Evolutionary conservation across 2,113 vertebrate species (phyloP), one percentile per base, ranked within the genome.

Genomic region (Hippocampus comes): DNA sequence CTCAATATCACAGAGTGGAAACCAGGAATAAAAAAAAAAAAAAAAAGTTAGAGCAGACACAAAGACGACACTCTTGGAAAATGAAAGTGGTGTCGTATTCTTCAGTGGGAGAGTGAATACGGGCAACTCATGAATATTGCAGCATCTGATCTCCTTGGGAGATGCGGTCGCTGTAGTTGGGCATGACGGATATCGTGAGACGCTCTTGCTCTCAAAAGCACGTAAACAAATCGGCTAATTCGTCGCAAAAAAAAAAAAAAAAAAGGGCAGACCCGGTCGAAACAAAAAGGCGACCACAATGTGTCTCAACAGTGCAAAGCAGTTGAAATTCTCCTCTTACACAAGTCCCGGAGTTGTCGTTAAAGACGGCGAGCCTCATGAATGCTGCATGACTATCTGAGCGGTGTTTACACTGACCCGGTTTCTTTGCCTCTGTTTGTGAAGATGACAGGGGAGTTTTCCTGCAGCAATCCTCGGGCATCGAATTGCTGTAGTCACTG

Each of bases 71-170:
- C 67, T 87, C 82, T 85, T 89, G 70, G 79, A 82, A 86, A 85
- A 63, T 67, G 18, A 74, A 86, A 82, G 72, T 69, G 43, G 70
- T 72, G 67, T 48, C 61, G 68, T 71, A 55, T 49, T 55, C 56
- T 81, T 71, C 34, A 38, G 79, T 72, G 80, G 66, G 15, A 66
- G 57, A 71, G 70, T 74, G 79, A 81, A 84, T 84, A 80, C 80
- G 81, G 79, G 77, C 70, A 76, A 68, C 79, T 89, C 76, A 89
- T 90, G 77, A 92, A 92, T 92, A 92, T 92, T 90, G 89, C 83
- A 88, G 64, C 68, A 77, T 82, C 68, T 76, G 83, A 86, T 86
- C 86, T 81, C 84, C 46, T 72, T 80, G 89, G 87, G 87, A 88
- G 78, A 81, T 61, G 57, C 73, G 84, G 77, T 81, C 70, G 71